phyloP scores from a whole-genome alignment of 2,113 vertebrate species.

The Setophaga kirtlandii region DNA sequence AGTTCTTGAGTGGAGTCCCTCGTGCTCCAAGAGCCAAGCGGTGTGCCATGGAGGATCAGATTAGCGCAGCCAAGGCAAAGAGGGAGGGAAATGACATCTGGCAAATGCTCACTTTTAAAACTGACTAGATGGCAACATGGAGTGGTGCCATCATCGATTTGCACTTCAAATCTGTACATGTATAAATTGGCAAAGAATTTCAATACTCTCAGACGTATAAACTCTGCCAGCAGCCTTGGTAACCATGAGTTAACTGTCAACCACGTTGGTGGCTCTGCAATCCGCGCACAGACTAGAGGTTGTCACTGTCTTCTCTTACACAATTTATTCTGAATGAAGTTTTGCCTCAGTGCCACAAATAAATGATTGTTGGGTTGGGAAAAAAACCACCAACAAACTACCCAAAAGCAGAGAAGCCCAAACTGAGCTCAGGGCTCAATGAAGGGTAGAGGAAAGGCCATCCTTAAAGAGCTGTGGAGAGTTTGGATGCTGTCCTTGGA shows the following conservation, averaged over 20 bases:
- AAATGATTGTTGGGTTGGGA: not conserved
- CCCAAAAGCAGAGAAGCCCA: not conserved
- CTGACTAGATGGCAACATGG: not conserved
- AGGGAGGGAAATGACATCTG: not conserved
- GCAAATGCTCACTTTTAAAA: not conserved
- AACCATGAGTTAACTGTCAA: conserved; percentile 5
- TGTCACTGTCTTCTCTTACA: not conserved
- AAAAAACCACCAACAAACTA: not conserved
- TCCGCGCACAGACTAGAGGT: not conserved
- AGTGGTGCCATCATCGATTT: not conserved
- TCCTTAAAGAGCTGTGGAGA: not conserved
- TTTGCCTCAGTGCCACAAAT: not conserved
- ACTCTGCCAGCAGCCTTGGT: not conserved
- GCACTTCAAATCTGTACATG: not conserved
- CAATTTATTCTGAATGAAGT: not conserved
- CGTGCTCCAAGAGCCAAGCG: fast-evolving
- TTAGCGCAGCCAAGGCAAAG: not conserved
- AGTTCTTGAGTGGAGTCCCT: not conserved
- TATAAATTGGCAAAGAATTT: not conserved
- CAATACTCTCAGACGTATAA: not conserved
- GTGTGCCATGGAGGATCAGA: not conserved
- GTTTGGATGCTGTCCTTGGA: not conserved
- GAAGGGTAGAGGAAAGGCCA: not conserved
- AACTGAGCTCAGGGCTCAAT: not conserved
- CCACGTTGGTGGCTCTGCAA: not conserved